Evolutionary conservation across 2,113 vertebrate species (phyloP).

Genomic region (Siniperca knerii): DNA sequence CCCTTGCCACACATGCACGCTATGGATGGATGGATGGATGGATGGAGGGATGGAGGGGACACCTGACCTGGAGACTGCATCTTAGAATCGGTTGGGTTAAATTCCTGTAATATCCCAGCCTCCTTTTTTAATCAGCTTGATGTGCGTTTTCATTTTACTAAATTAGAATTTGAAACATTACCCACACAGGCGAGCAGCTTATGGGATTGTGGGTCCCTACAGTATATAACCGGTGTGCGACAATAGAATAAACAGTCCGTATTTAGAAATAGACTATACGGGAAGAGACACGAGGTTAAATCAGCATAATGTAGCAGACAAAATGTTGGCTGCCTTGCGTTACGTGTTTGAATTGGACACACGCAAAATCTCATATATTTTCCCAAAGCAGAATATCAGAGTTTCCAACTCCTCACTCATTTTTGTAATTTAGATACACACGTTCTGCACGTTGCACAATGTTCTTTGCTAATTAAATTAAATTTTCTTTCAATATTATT

Average conservation of each 20-base stretch:
- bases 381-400: background rate
- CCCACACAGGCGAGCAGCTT: constrained; percentile 46
- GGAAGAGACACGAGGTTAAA: background rate
- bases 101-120: constrained; percentile 61
- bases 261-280: background rate
- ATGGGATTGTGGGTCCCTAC: constrained; percentile 42
- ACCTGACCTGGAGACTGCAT: constrained; percentile 14
- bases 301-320: background rate
- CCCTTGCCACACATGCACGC: constrained; percentile 34
- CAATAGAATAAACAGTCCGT: constrained; percentile 24
- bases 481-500: background rate
- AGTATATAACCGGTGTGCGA: constrained; percentile 6
- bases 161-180: constrained; percentile 71
- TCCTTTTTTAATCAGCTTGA: constrained; percentile 78
- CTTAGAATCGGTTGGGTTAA: constrained; percentile 30
- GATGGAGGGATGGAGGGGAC: constrained; percentile 7
- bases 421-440: background rate
- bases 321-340: background rate
- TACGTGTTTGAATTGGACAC: background rate
- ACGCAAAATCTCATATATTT: background rate
- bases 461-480: background rate
- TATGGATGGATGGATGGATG: constrained; percentile 15
- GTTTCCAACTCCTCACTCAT: background rate
- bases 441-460: background rate
- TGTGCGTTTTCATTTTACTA: constrained; percentile 77